Conservation (phyloP, 2,888 invertebrate species). For the Hypomecis atomaria region DNA sequence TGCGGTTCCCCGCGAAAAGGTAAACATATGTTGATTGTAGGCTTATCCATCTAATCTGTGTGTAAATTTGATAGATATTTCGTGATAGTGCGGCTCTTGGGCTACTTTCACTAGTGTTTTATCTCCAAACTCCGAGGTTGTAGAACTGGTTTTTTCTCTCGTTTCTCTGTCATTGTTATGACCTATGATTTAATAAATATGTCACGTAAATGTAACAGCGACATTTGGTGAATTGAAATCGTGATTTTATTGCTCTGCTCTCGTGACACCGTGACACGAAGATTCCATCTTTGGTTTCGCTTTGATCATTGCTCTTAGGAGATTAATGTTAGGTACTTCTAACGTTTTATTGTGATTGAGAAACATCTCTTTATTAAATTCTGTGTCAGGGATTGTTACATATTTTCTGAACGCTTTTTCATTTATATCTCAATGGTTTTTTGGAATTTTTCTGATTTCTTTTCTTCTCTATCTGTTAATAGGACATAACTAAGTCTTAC, state of each 20-base stretch:
- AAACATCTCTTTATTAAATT: neutral
- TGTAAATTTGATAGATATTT: constrained; percentile 46
- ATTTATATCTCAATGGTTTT: too few relatives aligned
- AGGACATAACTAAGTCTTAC: too few relatives aligned
- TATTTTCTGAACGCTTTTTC: too few relatives aligned
- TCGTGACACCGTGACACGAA: constrained; percentile 17
- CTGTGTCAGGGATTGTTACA: neutral
- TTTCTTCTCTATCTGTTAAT: too few relatives aligned
- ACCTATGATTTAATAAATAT: constrained; percentile 37
- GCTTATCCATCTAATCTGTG: constrained; percentile 42
- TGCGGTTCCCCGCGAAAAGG: constrained; percentile 30
- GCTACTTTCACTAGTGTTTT: constrained; percentile 61
- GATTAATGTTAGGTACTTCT: constrained; percentile 4
- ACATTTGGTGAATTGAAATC: constrained; percentile 22
- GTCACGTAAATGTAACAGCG: constrained; percentile 23
- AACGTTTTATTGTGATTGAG: neutral
- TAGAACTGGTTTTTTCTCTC: constrained; percentile 54
- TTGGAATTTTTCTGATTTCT: too few relatives aligned
- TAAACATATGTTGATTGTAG: constrained; percentile 42
- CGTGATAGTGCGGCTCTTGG: constrained; percentile 41
- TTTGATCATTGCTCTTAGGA: constrained; percentile 8
- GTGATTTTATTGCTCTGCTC: constrained; percentile 22
- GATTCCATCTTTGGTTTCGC: constrained; percentile 2
- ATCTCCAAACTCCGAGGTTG: constrained; percentile 56
- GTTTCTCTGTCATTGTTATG: constrained; percentile 45